phyloP scores from a whole-genome alignment of 2,888 invertebrate species.

The Pachycephus smyrnensis region DNA sequence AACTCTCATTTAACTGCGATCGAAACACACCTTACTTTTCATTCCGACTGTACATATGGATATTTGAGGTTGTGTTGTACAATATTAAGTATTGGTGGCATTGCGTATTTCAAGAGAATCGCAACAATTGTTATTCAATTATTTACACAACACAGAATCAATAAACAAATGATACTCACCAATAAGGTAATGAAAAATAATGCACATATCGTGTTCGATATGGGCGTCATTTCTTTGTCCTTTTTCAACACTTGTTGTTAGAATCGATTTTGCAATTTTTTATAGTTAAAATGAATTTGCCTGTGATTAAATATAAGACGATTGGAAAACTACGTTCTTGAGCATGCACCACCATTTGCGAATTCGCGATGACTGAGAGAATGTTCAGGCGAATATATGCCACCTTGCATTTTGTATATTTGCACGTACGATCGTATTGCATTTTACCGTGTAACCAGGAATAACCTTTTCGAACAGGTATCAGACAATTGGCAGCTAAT shows the following conservation, averaged over 20 bases:
- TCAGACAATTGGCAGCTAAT: background rate
- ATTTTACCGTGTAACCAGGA: background rate
- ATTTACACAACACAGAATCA: background rate
- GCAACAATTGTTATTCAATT: background rate
- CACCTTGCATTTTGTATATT: background rate
- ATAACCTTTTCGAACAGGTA: background rate
- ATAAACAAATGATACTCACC: background rate
- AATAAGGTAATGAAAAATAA: background rate
- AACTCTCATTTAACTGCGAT: background rate
- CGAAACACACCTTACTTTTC: background rate
- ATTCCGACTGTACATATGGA: background rate
- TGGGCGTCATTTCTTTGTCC: background rate
- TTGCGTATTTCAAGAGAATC: background rate
- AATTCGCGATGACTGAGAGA: background rate
- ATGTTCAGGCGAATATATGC: background rate
- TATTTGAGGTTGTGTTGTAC: background rate
- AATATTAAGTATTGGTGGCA: too few species aligned
- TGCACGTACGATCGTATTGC: background rate
- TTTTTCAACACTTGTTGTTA: background rate
- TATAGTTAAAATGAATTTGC: background rate
- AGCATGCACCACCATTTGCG: background rate
- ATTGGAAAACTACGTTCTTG: background rate
- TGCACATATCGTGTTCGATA: background rate
- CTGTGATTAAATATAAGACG: background rate
- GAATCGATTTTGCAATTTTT: background rate